Conservation (phyloP, 2,797 vertebrate genomes). For the Myotis vivesi region DNA sequence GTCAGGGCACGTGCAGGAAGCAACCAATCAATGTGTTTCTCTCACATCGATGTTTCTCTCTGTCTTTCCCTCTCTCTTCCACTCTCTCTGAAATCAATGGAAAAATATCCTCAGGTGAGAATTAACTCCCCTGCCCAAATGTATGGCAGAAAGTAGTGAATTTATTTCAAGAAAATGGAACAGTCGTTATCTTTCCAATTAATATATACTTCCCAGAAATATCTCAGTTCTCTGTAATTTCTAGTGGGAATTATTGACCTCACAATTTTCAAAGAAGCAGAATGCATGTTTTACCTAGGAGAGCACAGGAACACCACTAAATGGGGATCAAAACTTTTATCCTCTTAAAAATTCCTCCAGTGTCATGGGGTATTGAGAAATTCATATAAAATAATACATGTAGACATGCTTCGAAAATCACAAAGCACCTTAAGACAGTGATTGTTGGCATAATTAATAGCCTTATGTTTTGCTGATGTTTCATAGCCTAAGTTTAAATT, state of each 20-base stretch:
- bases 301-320: background rate
- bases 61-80: background rate
- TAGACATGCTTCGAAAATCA: background rate
- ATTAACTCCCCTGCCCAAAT: too few relatives aligned
- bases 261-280: background rate
- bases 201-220: background rate
- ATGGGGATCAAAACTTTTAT: background rate
- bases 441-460: background rate
- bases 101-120: background rate
- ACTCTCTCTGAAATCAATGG: background rate
- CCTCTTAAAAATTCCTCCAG: background rate
- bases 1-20: too few relatives aligned
- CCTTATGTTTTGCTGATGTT: constrained; percentile 15
- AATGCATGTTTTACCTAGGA: constrained; percentile 7
- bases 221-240: constrained; percentile 22
- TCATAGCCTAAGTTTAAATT: constrained; percentile 24
- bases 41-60: background rate
- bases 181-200: constrained; percentile 10
- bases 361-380: constrained; percentile 4
- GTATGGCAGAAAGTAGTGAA: background rate
- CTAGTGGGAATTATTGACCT: constrained; percentile 41
- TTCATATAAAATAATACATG: background rate
- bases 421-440: background rate
- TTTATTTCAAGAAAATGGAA: constrained; percentile 23
- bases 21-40: background rate